Percentiles rank a stretch among this genome's conserved stretches.
These are phyloP conservation scores for Octodon degus DNA, from an alignment of 2,113 vertebrate species.

Conservation along the genomic window DNA sequence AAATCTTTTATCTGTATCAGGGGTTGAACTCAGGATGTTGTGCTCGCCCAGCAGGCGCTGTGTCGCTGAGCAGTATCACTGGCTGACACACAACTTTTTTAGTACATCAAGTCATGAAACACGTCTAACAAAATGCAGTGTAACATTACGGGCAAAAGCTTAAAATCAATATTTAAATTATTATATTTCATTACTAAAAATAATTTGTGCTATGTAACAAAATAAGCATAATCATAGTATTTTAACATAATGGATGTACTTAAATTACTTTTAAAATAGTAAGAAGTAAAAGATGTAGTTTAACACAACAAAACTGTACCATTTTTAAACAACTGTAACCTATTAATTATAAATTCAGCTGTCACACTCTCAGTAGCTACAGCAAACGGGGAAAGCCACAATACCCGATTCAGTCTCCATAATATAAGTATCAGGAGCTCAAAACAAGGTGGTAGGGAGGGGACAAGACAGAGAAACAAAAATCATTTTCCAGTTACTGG, in stretches of 20 bases:
- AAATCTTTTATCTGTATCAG: no score
- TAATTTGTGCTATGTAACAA: constrained; percentile 16
- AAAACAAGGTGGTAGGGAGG: not conserved
- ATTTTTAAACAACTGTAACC: not conserved
- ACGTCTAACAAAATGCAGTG: not conserved
- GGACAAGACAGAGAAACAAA: not conserved
- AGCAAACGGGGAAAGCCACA: not conserved
- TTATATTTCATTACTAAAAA: not conserved
- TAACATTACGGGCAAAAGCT: not conserved
- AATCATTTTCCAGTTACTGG: not conserved
- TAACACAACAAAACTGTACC: not conserved
- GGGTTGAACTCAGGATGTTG: no score
- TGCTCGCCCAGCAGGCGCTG: no score
- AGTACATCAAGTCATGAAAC: not conserved
- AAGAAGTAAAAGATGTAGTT: not conserved
- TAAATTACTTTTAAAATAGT: not conserved
- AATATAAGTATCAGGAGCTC: not conserved
- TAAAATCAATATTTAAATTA: constrained; percentile 27
- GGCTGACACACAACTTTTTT: not conserved
- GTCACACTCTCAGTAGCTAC: not conserved
- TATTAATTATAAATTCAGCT: constrained; percentile 28
- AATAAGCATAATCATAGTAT: constrained; percentile 12
- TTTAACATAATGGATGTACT: not conserved
- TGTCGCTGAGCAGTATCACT: no score
- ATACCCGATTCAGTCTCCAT: not conserved